These are phyloP conservation scores for Leptinotarsa texana DNA, from an alignment of 1,140 invertebrate genomes.

Conservation along the genomic window DNA sequence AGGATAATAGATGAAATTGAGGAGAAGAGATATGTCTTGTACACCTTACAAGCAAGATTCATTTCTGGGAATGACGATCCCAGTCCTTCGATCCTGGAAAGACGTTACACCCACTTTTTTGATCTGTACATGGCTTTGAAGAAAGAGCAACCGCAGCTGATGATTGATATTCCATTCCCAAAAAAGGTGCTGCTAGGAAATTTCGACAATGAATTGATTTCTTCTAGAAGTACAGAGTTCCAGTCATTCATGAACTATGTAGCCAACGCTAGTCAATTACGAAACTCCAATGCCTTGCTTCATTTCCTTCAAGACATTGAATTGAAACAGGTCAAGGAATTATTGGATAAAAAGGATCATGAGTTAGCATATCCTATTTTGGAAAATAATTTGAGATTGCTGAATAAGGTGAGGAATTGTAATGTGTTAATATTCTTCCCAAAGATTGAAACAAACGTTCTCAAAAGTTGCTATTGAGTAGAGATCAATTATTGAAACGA, in stretches of 20 bases:
- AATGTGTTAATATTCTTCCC: too few relatives aligned
- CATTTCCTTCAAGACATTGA: slow-evolving; percentile 72
- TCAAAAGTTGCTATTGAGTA: too few relatives aligned
- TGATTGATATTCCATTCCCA: slow-evolving; percentile 69
- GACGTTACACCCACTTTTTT: slow-evolving; percentile 78
- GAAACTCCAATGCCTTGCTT: slow-evolving; percentile 65
- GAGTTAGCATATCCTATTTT: slow-evolving; percentile 66
- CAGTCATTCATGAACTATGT: slow-evolving; percentile 68
- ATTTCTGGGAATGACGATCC: slow-evolving; percentile 59
- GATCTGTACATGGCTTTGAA: slow-evolving; percentile 67
- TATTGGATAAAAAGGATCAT: slow-evolving; percentile 65
- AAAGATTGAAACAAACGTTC: too few relatives aligned
- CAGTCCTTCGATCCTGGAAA: slow-evolving; percentile 67
- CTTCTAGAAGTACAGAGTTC: slow-evolving; percentile 71
- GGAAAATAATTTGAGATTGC: slow-evolving; percentile 71
- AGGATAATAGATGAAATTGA: slow-evolving; percentile 57
- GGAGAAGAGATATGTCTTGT: slow-evolving; percentile 67
- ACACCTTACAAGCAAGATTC: slow-evolving; percentile 64
- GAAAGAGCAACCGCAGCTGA: slow-evolving; percentile 63
- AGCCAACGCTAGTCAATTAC: slow-evolving; percentile 61
- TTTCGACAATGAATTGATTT: slow-evolving; percentile 73
- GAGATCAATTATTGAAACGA: too few relatives aligned
- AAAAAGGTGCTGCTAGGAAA: slow-evolving; percentile 76
- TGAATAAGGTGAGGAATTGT: slow-evolving; percentile 63
- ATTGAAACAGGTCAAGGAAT: slow-evolving; percentile 63